These are phyloP conservation scores for Agrochola circellaris DNA, from an alignment of 2,888 invertebrate species.

Conservation along the genomic window DNA sequence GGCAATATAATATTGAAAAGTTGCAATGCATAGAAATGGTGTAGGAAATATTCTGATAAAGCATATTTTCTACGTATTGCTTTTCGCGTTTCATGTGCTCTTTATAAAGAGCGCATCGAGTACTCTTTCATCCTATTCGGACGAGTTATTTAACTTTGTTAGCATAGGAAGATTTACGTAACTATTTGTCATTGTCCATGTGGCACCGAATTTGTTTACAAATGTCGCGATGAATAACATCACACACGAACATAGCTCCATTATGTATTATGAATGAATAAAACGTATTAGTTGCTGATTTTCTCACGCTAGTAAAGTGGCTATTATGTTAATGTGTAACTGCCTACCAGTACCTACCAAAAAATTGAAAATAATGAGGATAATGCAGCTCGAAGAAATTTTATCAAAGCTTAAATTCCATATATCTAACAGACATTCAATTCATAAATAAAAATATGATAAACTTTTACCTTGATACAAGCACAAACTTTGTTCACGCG, in stretches of 20 bases:
- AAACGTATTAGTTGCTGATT: constrained; percentile 7
- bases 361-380: not conserved
- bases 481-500: not conserved
- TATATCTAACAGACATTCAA: not conserved
- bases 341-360: not conserved
- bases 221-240: constrained; percentile 22
- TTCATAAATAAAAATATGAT: not conserved
- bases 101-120: not conserved
- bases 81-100: not conserved
- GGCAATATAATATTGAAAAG: not conserved
- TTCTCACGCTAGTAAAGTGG: constrained; percentile 20
- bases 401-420: not conserved
- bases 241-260: constrained; percentile 16
- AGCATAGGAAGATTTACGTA: constrained; percentile 10
- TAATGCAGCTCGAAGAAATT: not conserved
- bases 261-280: constrained; percentile 8
- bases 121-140: not conserved
- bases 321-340: not conserved
- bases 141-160: not conserved
- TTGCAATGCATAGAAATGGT: not conserved
- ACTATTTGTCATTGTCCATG: constrained; percentile 11
- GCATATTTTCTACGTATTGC: not conserved
- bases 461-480: not conserved
- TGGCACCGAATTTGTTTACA: constrained; percentile 21
- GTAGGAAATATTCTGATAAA: not conserved